A percentile compares a stretch with the other conserved stretches of the same genome.
Evolutionary conservation across 2,797 vertebrate species (phyloP).

Genomic region (Neopelma chrysocephalum): DNA sequence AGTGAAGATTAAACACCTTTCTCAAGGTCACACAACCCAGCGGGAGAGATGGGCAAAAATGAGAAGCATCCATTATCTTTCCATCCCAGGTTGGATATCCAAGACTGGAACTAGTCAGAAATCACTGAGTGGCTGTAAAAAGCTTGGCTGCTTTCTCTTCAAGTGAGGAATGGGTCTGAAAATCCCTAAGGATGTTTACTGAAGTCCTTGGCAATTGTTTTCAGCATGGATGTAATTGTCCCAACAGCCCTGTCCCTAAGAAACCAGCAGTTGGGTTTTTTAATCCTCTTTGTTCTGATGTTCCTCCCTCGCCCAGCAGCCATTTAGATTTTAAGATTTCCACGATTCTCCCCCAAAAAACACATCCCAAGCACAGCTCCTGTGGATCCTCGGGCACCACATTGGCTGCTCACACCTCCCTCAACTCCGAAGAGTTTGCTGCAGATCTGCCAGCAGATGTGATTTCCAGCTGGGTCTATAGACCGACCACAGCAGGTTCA

Average conservation of each 20-base stretch:
- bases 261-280: background rate
- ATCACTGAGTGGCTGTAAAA: background rate
- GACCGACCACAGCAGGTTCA: conserved; percentile 73
- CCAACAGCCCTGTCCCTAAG: background rate
- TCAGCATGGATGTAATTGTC: background rate
- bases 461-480: conserved; percentile 80
- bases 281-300: background rate
- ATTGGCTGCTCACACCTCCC: background rate
- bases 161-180: background rate
- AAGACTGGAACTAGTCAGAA: background rate
- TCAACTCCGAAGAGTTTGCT: background rate
- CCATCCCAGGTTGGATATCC: background rate
- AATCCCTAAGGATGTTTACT: background rate
- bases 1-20: background rate
- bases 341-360: background rate
- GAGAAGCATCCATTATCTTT: background rate
- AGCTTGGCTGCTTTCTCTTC: background rate
- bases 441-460: conserved; percentile 71
- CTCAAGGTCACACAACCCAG: background rate
- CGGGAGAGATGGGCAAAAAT: background rate
- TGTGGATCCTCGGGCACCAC: rapidly evolving
- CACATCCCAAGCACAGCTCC: rapidly evolving
- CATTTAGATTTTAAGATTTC: background rate
- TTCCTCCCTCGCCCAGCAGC: background rate
- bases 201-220: background rate